Base-by-base conservation (phyloP, 2,113 vertebrate genomes). In the Cynocephalus volans region DNA sequence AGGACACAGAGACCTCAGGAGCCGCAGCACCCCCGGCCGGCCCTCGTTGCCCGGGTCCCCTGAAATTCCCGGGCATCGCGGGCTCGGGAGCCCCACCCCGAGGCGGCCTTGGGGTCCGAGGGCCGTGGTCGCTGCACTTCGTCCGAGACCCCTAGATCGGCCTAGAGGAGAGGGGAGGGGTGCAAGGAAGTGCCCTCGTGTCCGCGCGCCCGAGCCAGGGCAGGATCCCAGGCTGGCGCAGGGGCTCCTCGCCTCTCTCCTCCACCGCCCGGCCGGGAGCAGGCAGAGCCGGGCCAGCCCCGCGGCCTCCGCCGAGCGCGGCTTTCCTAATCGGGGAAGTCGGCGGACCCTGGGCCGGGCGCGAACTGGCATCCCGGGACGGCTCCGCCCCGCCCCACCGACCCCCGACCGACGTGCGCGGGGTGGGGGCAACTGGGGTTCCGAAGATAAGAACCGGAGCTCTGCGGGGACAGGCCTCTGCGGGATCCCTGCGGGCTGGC, bases 211-310 rank as follows among this genome's bases (percentile, higher is more conserved):
- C 1, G 19, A 28, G 9, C 31, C 0, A 26, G 60, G 13, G 82
- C 26, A 8, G 76, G 58, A 8, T 18, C 12, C 28, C 8, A 6
- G 77, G 90, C 77, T 1, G 60, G 50, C 14, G 14, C 23, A 2
- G 13, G 45, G 21, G 21, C 24, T 65, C 54, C 81, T 18, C 1
- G 8, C 21, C 10, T 24, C 17, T 58, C 14, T 15, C 5, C 26
- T 6, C 28, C 2, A 5, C 3, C 31, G 12, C 28, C 0, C 0
- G 65, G 13, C 50, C 1, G 2, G 0, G n/a, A 7, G 36, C 7
- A 24, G 19, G 70, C 2, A 4, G 60, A 76, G 33, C n/a, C 41
- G 0, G 8, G 18, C 23, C 28, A 23, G 24, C 54, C 31, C 13
- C 1, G 2, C 58, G 54, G 36, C 33, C 33, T 67, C 31, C 3